Evolutionary conservation across 1,140 invertebrate species (phyloP).

Genomic region (Papilio polytes): DNA sequence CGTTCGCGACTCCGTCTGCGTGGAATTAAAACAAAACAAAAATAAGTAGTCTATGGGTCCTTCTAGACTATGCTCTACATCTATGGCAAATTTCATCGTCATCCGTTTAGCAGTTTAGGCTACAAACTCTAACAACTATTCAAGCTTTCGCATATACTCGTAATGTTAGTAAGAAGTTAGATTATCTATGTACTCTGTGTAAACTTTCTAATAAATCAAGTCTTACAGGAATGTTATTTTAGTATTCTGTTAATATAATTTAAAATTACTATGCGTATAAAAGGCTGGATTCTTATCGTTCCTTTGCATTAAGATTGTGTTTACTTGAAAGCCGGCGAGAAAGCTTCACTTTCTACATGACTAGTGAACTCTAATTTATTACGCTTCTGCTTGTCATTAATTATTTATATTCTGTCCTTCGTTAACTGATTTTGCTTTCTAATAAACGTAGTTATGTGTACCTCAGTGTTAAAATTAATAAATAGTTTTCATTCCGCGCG

Average conservation of each 20-base stretch:
- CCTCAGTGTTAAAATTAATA: slow-evolving; percentile 38
- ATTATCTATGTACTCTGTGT: not conserved
- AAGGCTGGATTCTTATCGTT: slow-evolving; percentile 12
- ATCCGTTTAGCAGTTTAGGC: too few relatives aligned
- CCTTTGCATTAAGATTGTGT: slow-evolving; percentile 6
- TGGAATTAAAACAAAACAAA: too few relatives aligned
- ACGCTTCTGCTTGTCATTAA: not conserved
- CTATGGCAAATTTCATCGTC: too few relatives aligned
- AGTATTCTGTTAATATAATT: not conserved
- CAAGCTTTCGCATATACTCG: too few relatives aligned
- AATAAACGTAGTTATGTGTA: slow-evolving; percentile 18
- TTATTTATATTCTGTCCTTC: slow-evolving; percentile 24
- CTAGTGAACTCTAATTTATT: slow-evolving; percentile 24
- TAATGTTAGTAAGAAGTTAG: too few relatives aligned
- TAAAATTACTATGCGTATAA: not conserved
- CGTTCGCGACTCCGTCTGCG: too few relatives aligned
- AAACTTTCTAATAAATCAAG: not conserved
- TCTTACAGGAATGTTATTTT: not conserved
- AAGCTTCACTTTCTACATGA: slow-evolving; percentile 25
- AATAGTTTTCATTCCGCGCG: not conserved
- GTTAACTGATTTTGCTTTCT: slow-evolving; percentile 12
- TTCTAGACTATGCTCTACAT: too few relatives aligned
- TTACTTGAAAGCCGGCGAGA: slow-evolving; percentile 8
- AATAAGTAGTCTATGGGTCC: too few relatives aligned
- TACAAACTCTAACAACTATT: too few relatives aligned